Conservation (phyloP, 2,888 invertebrate genomes). For the Crossocerus cetratus region DNA sequence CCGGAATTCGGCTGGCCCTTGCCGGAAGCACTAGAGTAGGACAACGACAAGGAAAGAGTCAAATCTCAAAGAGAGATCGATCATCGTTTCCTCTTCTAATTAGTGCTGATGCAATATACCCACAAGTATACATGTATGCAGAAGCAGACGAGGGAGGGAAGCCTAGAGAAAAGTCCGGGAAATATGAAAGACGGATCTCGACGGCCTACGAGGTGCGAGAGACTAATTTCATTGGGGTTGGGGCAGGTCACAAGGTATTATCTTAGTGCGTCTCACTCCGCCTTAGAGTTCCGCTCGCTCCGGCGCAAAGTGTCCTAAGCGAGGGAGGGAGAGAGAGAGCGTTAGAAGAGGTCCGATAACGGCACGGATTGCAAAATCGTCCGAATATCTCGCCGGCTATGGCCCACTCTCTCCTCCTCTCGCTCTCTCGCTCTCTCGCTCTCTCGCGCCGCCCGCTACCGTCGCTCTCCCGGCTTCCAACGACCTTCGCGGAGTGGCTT, state of each 20-base stretch:
- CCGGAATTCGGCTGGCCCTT: not conserved
- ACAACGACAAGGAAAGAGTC: not conserved
- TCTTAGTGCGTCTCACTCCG: conserved; percentile 23
- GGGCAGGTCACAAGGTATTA: conserved; percentile 69
- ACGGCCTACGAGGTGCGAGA: conserved; percentile 14
- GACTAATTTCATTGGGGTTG: conserved; percentile 68
- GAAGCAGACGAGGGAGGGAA: not conserved
- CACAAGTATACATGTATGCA: no score
- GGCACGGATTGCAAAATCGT: conserved; percentile 47
- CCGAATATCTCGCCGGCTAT: conserved; percentile 2
- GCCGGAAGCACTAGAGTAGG: not conserved
- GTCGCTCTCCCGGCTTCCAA: conserved; percentile 35
- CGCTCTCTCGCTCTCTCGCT: conserved; percentile 19
- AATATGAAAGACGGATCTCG: conserved; percentile 1
- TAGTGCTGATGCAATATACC: no score
- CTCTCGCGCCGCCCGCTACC: conserved; percentile 28
- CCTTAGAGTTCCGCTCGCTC: not conserved
- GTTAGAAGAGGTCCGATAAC: conserved; percentile 28
- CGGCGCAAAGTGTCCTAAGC: not conserved
- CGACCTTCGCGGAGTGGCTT: conserved; percentile 72
- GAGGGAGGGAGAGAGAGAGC: no score
- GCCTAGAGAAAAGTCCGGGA: not conserved
- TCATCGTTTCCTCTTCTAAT: no score
- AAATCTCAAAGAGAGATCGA: not conserved
- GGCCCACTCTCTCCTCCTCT: no score